Base-by-base conservation (phyloP, 1,140 invertebrate species). In the Drosophila saltans region DNA sequence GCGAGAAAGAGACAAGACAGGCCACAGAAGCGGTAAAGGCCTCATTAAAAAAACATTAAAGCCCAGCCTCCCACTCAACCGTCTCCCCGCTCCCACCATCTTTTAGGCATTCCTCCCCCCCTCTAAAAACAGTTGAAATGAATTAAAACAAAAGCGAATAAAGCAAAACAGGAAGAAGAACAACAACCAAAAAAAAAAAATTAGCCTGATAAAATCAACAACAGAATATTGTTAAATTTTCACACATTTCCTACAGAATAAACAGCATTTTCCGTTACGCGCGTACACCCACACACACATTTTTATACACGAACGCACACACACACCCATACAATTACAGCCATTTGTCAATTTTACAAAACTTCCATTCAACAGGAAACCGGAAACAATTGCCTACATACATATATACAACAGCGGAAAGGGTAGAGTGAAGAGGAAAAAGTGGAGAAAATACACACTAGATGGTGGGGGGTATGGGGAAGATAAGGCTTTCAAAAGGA, bases 31-130 rank as follows among this genome's bases (percentile, higher is more conserved):
- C 66, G 68, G 61, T 48, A 30, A 57, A 26, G 52, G 75, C 71
- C 84, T 88, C 84, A 88, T 88, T 88, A 88, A 88, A 88, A 88
- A 88, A 84, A 84, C 84, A 89, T 89, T 89, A 89, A 89, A 89
- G 84, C 81, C 69, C 56, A 72, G 63, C 72, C 70, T 74, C 72
- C 55, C 21, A 40, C 60, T 39, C 67, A 72, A 36, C 30, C 56
- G 39, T 2, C 30, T 10, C 1, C 45, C 16, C 8, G 9, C 39
- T 3, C 39, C 39, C 10, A 40, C 1, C 21, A 16, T 7, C 21
- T 8, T 52, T 24, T 2, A 52, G 9, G 21, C 45, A 52, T 8
- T 26, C 9, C 45, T 52, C 45, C 6, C 45, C 6, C 21, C 3
- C 8, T 10, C 5, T 9, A 21, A 52, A 52, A 52, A 76, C 63